These are phyloP conservation scores for Drosophila conformis DNA, from an alignment of 2,888 invertebrate species.

Conservation along the genomic window DNA sequence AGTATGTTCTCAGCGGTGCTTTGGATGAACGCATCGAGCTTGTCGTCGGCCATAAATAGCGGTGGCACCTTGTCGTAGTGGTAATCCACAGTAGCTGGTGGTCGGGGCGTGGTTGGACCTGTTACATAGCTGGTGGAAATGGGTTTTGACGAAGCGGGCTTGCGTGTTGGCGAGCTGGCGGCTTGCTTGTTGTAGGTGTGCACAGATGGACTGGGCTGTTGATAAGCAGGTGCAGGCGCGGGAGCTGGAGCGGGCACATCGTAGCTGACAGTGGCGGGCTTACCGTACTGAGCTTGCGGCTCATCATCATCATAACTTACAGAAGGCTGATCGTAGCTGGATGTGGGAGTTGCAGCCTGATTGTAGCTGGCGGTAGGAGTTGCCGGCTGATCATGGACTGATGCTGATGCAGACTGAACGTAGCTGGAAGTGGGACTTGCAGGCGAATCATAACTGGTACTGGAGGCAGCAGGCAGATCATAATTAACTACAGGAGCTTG, in stretches of 20 bases:
- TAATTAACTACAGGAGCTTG: conserved; percentile 27
- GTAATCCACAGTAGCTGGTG: conserved; percentile 83
- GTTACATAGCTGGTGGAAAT: conserved; percentile 86
- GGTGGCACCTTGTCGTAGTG: conserved; percentile 75
- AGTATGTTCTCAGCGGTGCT: conserved; percentile 76
- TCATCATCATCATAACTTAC: conserved; percentile 3
- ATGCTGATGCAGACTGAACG: conserved; percentile 47
- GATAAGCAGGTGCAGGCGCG: conserved; percentile 9
- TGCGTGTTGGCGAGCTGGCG: conserved; percentile 65
- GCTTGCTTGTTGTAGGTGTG: conserved; percentile 53
- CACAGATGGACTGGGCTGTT: conserved; percentile 47
- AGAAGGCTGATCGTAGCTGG: conserved; percentile 10
- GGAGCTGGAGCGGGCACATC: conserved; percentile 19
- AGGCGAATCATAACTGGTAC: conserved; percentile 34
- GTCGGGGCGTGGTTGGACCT: conserved; percentile 86
- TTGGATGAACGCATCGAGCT: conserved; percentile 80
- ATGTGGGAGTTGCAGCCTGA: conserved; percentile 28
- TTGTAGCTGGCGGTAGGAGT: conserved; percentile 26
- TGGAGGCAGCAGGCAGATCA: conserved; percentile 39
- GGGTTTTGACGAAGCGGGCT: conserved; percentile 75
- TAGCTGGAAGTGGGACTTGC: conserved; percentile 44
- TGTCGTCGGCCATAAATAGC: conserved; percentile 79
- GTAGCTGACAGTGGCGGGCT: conserved; percentile 12
- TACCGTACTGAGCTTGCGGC: background rate
- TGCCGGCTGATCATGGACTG: conserved; percentile 39